phyloP scores from a whole-genome alignment of 2,797 vertebrate species.

The Xenentodon cancila region DNA sequence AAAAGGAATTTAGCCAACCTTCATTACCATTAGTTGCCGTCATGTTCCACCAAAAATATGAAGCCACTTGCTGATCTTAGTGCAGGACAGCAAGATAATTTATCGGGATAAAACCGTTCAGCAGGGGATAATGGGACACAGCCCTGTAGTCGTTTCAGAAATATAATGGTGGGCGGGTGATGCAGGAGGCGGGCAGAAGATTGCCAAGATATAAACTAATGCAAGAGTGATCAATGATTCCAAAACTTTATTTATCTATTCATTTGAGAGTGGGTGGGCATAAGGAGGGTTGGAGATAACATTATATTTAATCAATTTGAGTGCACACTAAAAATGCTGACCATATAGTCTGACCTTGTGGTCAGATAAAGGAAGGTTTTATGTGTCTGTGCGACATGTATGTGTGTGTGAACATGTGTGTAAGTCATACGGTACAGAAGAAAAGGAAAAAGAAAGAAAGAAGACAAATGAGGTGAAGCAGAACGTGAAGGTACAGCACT shows the following conservation, averaged over 20 bases:
- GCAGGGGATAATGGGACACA: slow-evolving; percentile 60
- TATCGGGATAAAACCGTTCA: slow-evolving; percentile 71
- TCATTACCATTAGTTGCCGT: slow-evolving; percentile 29
- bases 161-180: slow-evolving; percentile 36
- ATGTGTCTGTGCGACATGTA: slow-evolving; percentile 12
- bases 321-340: slow-evolving; percentile 75
- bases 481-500: slow-evolving; percentile 37
- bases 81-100: slow-evolving; percentile 72
- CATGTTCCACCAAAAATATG: slow-evolving; percentile 44
- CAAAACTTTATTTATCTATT: slow-evolving; percentile 65
- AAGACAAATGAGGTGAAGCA: slow-evolving; percentile 26
- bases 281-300: slow-evolving; percentile 49
- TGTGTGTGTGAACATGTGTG: slow-evolving; percentile 1
- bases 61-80: slow-evolving; percentile 71
- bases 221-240: slow-evolving; percentile 56
- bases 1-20: slow-evolving; percentile 36
- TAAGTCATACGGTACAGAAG: slow-evolving; percentile 14
- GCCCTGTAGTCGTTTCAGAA: slow-evolving; percentile 58
- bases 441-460: not conserved
- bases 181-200: slow-evolving; percentile 23
- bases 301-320: slow-evolving; percentile 76
- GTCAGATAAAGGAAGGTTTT: slow-evolving; percentile 39
- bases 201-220: slow-evolving; percentile 48
- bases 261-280: slow-evolving; percentile 15
- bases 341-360: slow-evolving; percentile 53